Base-by-base conservation (phyloP, 1,140 invertebrate genomes). In the Heliconius congener region DNA sequence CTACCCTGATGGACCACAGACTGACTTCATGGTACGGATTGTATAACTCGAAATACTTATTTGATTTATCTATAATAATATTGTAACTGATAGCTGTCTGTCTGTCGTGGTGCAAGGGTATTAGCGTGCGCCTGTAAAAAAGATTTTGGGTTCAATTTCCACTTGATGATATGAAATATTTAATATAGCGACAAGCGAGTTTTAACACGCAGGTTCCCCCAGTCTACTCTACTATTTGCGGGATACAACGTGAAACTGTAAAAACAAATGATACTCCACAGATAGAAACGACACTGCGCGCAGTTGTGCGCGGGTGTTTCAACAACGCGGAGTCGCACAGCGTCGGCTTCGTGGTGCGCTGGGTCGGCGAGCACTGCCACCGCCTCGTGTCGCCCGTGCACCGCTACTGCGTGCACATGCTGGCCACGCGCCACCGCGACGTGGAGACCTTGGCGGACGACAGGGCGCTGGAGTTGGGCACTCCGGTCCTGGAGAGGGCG, bases 351-450 rank as follows among this genome's bases (percentile, higher is more conserved):
- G 96, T 98, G 37, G 96, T 96, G 50, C 97, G 97, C 88, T 98
- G 97, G 97, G 95, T 98, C 19, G 95, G 96, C 81, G 95, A 96
- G 81, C 96, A 98, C 94, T 96, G 97, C 83, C 97, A 97, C 30
- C 95, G 97, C 71, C 93, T 98, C 23, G 95, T 98, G 16, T 93
- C 96, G 23, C 96, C 97, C 1, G 94, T 98, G n/a, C 97, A 98
- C 91, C 96, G 94, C 70, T 96, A 95, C 88, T 96, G 97, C 77
- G 96, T 98, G 13, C 97, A 98, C 88, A 96, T 96, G 75, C 90
- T 98, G 37, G 97, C 97, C 39, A 98, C 97, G 11, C 96, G 96
- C 1, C 97, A 97, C 93, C 95, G 97, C 66, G 96, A 96, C 79
- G 94, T 97, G 70, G 95, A 96, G 82, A 93, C 91, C 66, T 95